Base-by-base conservation (phyloP, 37 sponge, comb jelly and placozoan species). In the Ephydatia muelleri region DNA sequence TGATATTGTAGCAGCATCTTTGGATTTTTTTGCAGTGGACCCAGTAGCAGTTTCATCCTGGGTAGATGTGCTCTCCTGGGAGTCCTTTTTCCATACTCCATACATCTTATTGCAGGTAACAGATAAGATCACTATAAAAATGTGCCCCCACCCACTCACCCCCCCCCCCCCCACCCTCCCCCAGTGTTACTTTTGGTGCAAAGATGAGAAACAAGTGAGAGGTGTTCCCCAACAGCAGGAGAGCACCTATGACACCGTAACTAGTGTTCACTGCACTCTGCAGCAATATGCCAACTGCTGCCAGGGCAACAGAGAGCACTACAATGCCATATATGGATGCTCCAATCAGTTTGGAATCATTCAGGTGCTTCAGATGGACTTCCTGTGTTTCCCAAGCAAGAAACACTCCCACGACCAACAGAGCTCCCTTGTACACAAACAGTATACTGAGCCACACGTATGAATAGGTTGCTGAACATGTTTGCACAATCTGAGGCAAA, bases 341-440 rank as follows among this genome's bases (percentile, higher is more conserved):
- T 48, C 71, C 91, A 68, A 90, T 82, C 28, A 85, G 31, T 11
- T 73, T 68, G 78, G 91, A 90, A 23, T 90, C 91, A 57, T 90
- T 90, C 66, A 90, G 76, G 12, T 85, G 67, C 30, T 65, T 65
- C 13, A 85, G 80, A 39, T 90, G 85, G 13, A 90, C 82, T 26
- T 81, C 82, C 6, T 85, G 49, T 14, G 91, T 90, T 78, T 90
- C 91, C 76, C 85, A 85, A 37, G 91, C 85, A 25, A 90, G 86
- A 35, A 86, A 83, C 11, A 86, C 72, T 73, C 91, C 87, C 26
- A 83, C 64, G 26, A 91, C 35, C n/a, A 91, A 65, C 23, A 82
- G 76, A n/a, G 84, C 34, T 16, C 84, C 92, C 80, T 91, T 91
- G 75, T 87, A 83, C 37, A 68, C 84, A 27, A 87, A 30, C 36